Percentiles rank a stretch among this genome's conserved stretches.
These are phyloP conservation scores for Synergus japonicus DNA, from an alignment of 2,888 invertebrate genomes.

Conservation along the genomic window DNA sequence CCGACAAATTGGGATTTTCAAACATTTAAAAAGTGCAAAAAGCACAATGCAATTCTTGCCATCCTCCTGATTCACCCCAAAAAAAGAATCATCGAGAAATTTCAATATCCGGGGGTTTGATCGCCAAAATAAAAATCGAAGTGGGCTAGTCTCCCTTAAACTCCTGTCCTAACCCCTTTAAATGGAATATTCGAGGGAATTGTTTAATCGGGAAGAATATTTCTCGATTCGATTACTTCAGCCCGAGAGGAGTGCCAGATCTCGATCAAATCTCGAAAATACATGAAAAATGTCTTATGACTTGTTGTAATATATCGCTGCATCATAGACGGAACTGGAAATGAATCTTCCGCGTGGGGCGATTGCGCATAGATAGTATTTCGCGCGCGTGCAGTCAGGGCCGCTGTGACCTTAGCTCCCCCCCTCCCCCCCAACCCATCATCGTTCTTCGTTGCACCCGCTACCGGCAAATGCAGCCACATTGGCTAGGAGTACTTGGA, in stretches of 20 bases:
- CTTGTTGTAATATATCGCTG: conserved; percentile 27
- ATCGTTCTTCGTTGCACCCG: conserved; percentile 58
- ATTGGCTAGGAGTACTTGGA: conserved; percentile 56
- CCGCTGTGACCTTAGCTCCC: conserved; percentile 81
- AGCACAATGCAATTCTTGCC: neutral
- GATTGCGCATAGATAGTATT: conserved; percentile 66
- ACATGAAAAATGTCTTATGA: conserved; percentile 36
- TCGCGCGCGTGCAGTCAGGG: conserved; percentile 79
- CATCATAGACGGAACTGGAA: conserved; percentile 67
- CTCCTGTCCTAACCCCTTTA: conserved; percentile 30
- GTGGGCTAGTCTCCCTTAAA: neutral
- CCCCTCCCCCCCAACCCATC: conserved; percentile 67
- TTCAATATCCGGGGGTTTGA: neutral
- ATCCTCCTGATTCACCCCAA: neutral
- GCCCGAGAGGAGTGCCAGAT: conserved; percentile 45
- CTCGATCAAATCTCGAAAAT: conserved; percentile 46
- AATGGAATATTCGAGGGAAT: conserved; percentile 35
- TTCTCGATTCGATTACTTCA: conserved; percentile 45
- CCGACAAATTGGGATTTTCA: neutral
- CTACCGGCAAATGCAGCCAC: conserved; percentile 52
- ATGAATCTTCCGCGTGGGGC: conserved; percentile 67
- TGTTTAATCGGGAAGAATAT: conserved; percentile 43
- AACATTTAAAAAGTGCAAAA: neutral
- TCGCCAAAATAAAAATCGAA: neutral
- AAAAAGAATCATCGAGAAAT: neutral